A percentile compares a stretch with the other conserved stretches of the same genome.
phyloP scores from a whole-genome alignment of 1,140 invertebrate genomes.

The Scaptomyza hsui region DNA sequence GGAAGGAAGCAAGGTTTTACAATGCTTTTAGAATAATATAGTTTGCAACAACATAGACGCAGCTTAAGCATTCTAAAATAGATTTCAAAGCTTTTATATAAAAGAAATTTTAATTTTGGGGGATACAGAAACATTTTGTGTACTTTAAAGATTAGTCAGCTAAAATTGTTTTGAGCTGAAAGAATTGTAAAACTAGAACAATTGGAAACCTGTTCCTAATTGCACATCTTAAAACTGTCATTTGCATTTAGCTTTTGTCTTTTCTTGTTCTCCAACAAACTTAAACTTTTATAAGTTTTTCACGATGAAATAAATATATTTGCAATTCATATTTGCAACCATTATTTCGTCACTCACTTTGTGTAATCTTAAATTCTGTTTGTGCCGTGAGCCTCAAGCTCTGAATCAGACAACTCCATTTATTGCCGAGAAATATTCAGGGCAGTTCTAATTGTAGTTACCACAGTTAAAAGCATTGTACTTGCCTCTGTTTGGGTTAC shows the following conservation, averaged over 20 bases:
- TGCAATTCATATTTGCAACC: not conserved
- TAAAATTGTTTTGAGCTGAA: too few relatives aligned
- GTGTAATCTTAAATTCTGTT: not conserved
- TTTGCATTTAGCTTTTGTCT: not conserved
- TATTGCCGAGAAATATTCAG: not conserved
- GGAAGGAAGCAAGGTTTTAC: too few relatives aligned
- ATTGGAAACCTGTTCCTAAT: too few relatives aligned
- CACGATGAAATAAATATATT: not conserved
- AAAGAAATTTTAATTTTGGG: too few relatives aligned
- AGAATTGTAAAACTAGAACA: too few relatives aligned
- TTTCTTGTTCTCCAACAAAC: not conserved
- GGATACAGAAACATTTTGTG: too few relatives aligned
- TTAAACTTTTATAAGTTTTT: not conserved
- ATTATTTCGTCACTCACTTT: not conserved
- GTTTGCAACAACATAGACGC: too few relatives aligned
- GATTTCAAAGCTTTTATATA: too few relatives aligned
- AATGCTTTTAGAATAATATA: too few relatives aligned
- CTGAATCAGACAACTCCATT: constrained; percentile 3
- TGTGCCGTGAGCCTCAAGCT: not conserved
- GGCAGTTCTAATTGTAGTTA: not conserved
- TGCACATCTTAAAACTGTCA: not conserved
- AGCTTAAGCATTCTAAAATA: too few relatives aligned
- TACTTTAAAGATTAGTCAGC: too few relatives aligned
- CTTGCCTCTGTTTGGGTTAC: not conserved
- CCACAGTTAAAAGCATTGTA: not conserved